These are phyloP conservation scores for Penaeus vannamei DNA, from an alignment of 1,140 invertebrate species.

Conservation along the genomic window DNA sequence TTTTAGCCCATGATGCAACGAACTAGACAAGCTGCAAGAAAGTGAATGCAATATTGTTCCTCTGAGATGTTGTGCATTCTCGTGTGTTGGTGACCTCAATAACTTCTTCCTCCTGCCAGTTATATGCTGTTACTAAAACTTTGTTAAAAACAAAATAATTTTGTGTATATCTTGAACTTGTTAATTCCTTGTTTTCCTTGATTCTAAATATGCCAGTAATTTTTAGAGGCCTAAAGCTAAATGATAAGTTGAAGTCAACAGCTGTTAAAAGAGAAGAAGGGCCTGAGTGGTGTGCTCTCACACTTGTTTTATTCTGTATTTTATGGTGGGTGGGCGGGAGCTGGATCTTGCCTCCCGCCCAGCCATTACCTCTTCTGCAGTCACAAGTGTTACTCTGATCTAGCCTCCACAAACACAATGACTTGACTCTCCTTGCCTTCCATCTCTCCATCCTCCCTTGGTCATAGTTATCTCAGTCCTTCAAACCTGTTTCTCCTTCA, in stretches of 20 bases:
- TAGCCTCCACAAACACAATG: background rate
- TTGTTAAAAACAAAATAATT: background rate
- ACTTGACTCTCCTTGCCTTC: too few relatives aligned
- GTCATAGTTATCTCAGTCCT: too few relatives aligned
- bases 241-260: slow-evolving; percentile 33
- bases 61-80: slow-evolving; percentile 19
- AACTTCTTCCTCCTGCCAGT: slow-evolving; percentile 29
- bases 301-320: slow-evolving; percentile 51
- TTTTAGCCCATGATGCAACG: background rate
- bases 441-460: too few relatives aligned
- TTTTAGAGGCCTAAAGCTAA: slow-evolving; percentile 44
- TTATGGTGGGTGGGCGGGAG: slow-evolving; percentile 26
- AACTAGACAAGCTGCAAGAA: slow-evolving; percentile 25
- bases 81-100: slow-evolving; percentile 36
- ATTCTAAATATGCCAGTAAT: background rate
- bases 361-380: slow-evolving; percentile 8
- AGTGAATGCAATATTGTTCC: slow-evolving; percentile 35
- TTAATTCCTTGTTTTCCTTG: too few relatives aligned
- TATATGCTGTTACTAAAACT: slow-evolving; percentile 38
- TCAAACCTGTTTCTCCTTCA: too few relatives aligned
- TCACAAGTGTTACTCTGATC: slow-evolving; percentile 27
- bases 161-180: too few relatives aligned
- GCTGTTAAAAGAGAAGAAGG: slow-evolving; percentile 23
- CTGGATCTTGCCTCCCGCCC: slow-evolving; percentile 30
- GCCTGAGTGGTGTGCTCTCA: slow-evolving; percentile 50